Base-by-base conservation (phyloP, 2,113 vertebrate species). In the Antigone vipio region DNA sequence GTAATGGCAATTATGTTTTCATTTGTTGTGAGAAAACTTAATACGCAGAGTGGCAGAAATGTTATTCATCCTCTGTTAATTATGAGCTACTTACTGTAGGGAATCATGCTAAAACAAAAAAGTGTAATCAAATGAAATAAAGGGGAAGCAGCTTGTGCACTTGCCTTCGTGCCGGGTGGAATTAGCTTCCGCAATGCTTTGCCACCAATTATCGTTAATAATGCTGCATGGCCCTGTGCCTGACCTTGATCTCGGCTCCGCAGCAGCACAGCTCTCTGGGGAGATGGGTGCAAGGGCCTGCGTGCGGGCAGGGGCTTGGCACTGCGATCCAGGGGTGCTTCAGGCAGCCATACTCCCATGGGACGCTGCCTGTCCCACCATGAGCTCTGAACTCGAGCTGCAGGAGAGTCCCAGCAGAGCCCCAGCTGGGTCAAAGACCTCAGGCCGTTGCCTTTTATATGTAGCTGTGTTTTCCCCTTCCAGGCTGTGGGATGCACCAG, bases 11-110 rank as follows among this genome's bases (percentile, higher is more conserved):
- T 97, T 94, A 89, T 84, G 64, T 95, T 97, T 97, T 94, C 42
- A 76, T 95, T 87, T 93, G 94, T 95, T 94, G 77, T 89, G 93
- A 75, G 96, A 73, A 94, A 97, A 90, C 71, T 94, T 75, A 59
- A 86, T 71, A 82, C 40, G 10, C 93, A 75, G 90, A 94, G 83
- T 95, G 85, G 91, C 93, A 92, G 79, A 86, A 84, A 92, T 77
- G 53, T 53, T 93, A 85, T 29, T 45, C 91, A 94, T 74, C 95
- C 49, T 11, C 71, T n/a, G 72, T 85, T 96, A 92, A 96, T 94
- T 93, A 80, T 13, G 42, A 91, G 92, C 82, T 95, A 42, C 91
- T 92, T 60, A 64, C 63, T 87, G 85, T 30, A 71, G 91, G 79
- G 90, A 84, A 77, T 56, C 76, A n/a, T 26, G 89, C 63, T 92